These are phyloP conservation scores for Solea senegalensis DNA, from an alignment of 2,113 vertebrate species.

Conservation along the genomic window DNA sequence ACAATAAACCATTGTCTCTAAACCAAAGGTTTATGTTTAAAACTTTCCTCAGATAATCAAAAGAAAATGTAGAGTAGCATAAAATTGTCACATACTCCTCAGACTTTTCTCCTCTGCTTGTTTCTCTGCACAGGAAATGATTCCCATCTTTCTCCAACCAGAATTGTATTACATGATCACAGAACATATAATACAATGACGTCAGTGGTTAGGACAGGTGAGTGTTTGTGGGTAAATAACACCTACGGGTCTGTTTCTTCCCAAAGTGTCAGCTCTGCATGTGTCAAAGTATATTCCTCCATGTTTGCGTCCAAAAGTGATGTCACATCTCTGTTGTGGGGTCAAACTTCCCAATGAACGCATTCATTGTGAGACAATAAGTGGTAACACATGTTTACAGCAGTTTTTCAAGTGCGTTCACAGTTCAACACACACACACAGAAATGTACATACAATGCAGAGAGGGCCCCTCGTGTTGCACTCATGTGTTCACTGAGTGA, in stretches of 20 bases:
- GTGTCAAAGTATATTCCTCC: not conserved
- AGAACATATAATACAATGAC: not conserved
- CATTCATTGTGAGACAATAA: conserved; percentile 34
- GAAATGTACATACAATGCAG: conserved; percentile 3
- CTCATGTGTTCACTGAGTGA: not conserved
- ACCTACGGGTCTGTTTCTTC: not conserved
- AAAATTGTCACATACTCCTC: not conserved
- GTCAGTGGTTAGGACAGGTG: conserved; percentile 10
- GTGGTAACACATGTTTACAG: conserved; percentile 1
- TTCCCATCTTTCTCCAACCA: too few species aligned
- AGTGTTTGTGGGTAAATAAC: not conserved
- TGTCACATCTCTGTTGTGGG: not conserved
- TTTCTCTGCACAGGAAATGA: too few species aligned
- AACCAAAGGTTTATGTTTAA: too few species aligned
- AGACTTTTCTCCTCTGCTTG: not conserved
- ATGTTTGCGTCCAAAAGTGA: not conserved
- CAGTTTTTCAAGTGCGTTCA: not conserved
- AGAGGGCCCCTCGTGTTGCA: conserved; percentile 14
- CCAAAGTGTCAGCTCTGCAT: not conserved
- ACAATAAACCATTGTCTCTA: too few species aligned
- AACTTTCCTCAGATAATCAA: too few species aligned
- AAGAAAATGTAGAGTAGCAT: not conserved
- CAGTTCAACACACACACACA: conserved; percentile 23
- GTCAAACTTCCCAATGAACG: not conserved
- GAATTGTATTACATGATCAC: too few species aligned